Base-by-base conservation (phyloP, 2,113 vertebrate species). In the Tachycineta bicolor region DNA sequence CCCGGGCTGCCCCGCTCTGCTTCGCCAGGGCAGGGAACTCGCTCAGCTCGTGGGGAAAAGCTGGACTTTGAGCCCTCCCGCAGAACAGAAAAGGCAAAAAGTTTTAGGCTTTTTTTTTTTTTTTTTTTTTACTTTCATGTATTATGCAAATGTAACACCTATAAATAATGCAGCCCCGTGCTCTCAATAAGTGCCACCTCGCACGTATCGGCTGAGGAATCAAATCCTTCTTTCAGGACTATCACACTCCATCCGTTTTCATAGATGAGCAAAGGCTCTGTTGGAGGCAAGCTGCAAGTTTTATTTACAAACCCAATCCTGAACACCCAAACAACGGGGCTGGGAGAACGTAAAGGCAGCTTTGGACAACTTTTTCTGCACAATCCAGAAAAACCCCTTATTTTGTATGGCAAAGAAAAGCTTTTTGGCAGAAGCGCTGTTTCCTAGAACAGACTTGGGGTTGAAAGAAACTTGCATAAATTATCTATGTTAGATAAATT, bases 401-500 rank as follows among this genome's bases (percentile, higher is more conserved):
- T 78, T 60, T 69, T 26, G 44, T 5, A 52, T 8, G 43, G 70
- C 62, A 91, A 89, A 68, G 13, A 28, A 63, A 86, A 82, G 68
- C 53, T 86, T 93, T 90, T 34, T 77, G 86, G 83, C 83, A 90
- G 7, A 69, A 58, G 24, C 1, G 12, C 26, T 33, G 74, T 83
- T 81, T 77, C 59, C 73, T 34, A 19, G 83, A 78, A 89, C 24
- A 25, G 70, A 53, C 53, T 25, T 8, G 2, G 52, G n/a, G 26
- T 20, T 73, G 77, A 59, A 89, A 70, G 64, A 89, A 90, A 83
- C 65, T 73, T 34, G 22, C 31, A 93, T 92, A 65, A 97, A 96
- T 92, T 96, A 94, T 93, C 93, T 55, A 96, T 76, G 92, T 46
- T 76, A 75, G 88, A 93, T 84, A 95, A 96, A 94, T 84, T 75